These are phyloP conservation scores for Scaptomyza pallida DNA, from an alignment of 1,140 invertebrate species.

Conservation along the genomic window DNA sequence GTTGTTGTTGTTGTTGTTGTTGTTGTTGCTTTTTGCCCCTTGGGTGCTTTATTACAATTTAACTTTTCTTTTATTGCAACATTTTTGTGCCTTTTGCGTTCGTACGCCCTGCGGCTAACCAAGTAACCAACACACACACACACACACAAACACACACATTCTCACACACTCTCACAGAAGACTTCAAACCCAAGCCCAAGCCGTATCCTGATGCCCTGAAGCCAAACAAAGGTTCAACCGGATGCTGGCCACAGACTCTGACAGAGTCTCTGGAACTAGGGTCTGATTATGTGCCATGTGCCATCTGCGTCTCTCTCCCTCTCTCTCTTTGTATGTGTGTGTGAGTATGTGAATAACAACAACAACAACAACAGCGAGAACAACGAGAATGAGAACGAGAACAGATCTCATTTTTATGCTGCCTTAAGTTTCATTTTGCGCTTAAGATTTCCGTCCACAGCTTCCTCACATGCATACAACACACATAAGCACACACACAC, in stretches of 20 bases:
- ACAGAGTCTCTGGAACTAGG: constrained; percentile 25
- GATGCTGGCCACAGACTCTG: constrained; percentile 46
- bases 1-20: constrained; percentile 3
- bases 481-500: background rate
- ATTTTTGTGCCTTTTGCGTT: constrained; percentile 57
- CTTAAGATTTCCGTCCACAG: constrained; percentile 31
- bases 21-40: constrained; percentile 23
- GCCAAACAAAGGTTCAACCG: constrained; percentile 18
- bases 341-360: constrained; percentile 21
- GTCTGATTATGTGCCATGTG: constrained; percentile 61
- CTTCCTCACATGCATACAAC: background rate
- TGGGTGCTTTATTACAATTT: constrained; percentile 82
- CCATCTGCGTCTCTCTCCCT: background rate
- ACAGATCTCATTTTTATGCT: constrained; percentile 53
- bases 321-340: constrained; percentile 4
- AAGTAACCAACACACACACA: constrained; percentile 29
- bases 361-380: constrained; percentile 6
- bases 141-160: background rate
- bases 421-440: constrained; percentile 40
- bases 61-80: constrained; percentile 80
- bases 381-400: background rate
- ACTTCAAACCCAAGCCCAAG: constrained; percentile 12
- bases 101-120: constrained; percentile 61
- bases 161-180: too few relatives aligned
- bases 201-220: background rate